A percentile compares a stretch with the other conserved stretches of the same genome.
Evolutionary conservation across 2,797 vertebrate genomes (phyloP).

Genomic region (Vireo griseus): DNA sequence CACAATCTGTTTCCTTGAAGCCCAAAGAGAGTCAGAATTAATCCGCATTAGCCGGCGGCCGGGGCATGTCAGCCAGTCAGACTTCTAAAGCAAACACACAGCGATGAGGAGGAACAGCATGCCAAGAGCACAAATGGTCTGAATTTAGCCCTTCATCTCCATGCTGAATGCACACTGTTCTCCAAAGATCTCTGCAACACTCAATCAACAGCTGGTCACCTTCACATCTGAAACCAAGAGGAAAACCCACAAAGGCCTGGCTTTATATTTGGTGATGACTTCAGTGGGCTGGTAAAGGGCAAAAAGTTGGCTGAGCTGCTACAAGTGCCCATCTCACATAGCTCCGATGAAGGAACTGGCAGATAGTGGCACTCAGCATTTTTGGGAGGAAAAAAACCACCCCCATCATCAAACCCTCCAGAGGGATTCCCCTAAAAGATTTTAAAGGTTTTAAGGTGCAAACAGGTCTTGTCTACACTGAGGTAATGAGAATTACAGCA

Average conservation of each 20-base stretch:
- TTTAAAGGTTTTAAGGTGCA: conserved; percentile 17
- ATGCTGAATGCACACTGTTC: not conserved
- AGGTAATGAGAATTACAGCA: conserved; percentile 34
- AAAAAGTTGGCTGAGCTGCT: not conserved
- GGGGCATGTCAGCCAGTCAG: conserved; percentile 26
- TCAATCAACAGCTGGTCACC: conserved; percentile 41
- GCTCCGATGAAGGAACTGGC: not conserved
- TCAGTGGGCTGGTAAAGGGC: not conserved
- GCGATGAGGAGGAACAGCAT: not conserved
- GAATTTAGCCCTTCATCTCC: conserved; percentile 53
- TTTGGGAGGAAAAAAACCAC: not conserved
- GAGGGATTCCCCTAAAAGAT: not conserved
- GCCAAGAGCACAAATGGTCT: conserved; percentile 53
- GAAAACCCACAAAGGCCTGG: not conserved
- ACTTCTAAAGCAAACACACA: conserved; percentile 55
- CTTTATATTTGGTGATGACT: not conserved
- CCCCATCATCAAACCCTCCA: not conserved
- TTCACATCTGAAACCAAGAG: conserved; percentile 27
- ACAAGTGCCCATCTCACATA: not conserved
- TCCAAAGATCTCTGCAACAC: conserved; percentile 32
- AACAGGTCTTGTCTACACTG: conserved; percentile 30
- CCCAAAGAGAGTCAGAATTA: conserved; percentile 37
- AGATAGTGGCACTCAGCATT: not conserved
- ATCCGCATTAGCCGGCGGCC: not conserved
- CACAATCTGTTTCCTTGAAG: conserved; percentile 35